Evolutionary conservation across 1,140 invertebrate species (phyloP).

Genomic region (Ruditapes philippinarum): DNA sequence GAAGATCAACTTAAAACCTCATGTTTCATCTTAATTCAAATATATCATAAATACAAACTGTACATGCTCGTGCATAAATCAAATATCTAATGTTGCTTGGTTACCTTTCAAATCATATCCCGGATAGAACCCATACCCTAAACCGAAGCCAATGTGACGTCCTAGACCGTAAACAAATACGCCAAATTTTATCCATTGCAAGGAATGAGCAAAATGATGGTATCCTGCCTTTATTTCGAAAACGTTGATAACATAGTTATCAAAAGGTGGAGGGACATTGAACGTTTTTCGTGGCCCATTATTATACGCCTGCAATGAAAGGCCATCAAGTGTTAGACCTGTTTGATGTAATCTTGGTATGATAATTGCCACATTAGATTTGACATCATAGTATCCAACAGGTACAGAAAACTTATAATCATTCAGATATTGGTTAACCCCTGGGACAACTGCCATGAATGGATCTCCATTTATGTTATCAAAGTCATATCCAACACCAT

Average conservation of each 20-base stretch:
- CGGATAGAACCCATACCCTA: background rate
- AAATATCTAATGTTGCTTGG: no score
- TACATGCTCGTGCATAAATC: no score
- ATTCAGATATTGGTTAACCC: background rate
- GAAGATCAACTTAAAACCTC: no score
- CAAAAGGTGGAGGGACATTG: slow-evolving; percentile 5
- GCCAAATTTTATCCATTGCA: background rate
- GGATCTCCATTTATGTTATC: background rate
- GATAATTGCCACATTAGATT: background rate
- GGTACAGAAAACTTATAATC: background rate
- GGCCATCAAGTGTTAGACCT: background rate
- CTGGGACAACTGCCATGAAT: slow-evolving; percentile 4
- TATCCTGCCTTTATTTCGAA: background rate
- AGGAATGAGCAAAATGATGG: background rate
- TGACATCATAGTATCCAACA: background rate
- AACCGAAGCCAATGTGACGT: background rate
- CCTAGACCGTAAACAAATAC: background rate
- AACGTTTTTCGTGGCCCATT: no score
- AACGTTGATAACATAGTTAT: background rate
- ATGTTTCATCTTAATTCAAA: no score
- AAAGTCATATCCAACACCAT: background rate
- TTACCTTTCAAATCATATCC: background rate
- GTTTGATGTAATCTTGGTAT: background rate
- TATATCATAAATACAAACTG: no score
- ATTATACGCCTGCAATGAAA: no score